A percentile compares a stretch with the other conserved stretches of the same genome.
Conservation (phyloP, 1,140 invertebrate species). For the Orussus abietinus region DNA sequence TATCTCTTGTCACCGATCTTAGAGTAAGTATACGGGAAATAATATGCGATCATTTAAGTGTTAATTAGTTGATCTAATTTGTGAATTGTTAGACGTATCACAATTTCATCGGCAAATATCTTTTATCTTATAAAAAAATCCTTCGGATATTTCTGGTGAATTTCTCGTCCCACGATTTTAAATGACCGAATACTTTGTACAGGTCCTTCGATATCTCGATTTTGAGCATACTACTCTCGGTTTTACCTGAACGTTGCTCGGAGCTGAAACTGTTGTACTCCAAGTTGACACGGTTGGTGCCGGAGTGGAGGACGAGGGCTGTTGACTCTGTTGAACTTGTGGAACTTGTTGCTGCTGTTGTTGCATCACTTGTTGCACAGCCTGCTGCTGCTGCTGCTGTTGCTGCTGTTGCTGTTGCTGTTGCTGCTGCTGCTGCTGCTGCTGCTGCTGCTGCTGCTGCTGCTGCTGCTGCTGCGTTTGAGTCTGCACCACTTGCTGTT, state of each 20-base stretch:
- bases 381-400: slow-evolving; percentile 43
- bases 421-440: slow-evolving; percentile 50
- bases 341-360: slow-evolving; percentile 25
- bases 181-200: not conserved
- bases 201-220: too few species aligned
- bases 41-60: too few species aligned
- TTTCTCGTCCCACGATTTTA: too few species aligned
- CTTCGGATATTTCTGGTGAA: too few species aligned
- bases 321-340: slow-evolving; percentile 41
- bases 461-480: slow-evolving; percentile 31
- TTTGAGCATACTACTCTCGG: too few species aligned
- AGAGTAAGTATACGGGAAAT: too few species aligned
- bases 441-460: slow-evolving; percentile 45
- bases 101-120: too few species aligned
- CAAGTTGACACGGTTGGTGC: slow-evolving; percentile 45
- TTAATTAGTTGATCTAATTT: too few species aligned
- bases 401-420: slow-evolving; percentile 47
- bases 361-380: slow-evolving; percentile 58
- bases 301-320: slow-evolving; percentile 43
- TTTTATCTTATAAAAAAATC: too few species aligned
- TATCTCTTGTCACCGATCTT: too few species aligned
- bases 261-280: slow-evolving; percentile 41
- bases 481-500: slow-evolving; percentile 34
- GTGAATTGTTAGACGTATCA: too few species aligned
- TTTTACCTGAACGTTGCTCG: slow-evolving; percentile 47